These are phyloP conservation scores for Dinocampus coccinellae DNA, from an alignment of 2,888 invertebrate species.

Conservation along the genomic window DNA sequence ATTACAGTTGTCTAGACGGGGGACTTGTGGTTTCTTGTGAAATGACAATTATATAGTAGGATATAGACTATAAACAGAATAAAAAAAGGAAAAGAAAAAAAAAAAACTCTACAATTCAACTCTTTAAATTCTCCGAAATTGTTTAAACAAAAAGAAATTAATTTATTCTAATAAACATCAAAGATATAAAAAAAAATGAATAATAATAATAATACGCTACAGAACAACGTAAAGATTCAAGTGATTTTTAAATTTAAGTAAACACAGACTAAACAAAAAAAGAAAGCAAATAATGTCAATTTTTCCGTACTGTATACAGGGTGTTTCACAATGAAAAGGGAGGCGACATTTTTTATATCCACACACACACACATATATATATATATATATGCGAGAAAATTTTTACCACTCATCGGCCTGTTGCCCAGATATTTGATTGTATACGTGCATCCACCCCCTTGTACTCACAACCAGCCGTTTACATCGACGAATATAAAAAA, in stretches of 20 bases:
- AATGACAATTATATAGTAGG: conserved; percentile 58
- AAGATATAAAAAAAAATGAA: background rate
- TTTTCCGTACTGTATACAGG: background rate
- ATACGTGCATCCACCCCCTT: conserved; percentile 40
- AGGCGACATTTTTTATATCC: background rate
- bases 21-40: conserved; percentile 49
- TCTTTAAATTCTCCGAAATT: too few relatives aligned
- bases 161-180: too few relatives aligned
- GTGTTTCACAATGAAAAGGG: conserved; percentile 30
- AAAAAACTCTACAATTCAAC: background rate
- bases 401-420: conserved; percentile 67
- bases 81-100: conserved; percentile 24
- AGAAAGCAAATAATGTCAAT: conserved; percentile 7
- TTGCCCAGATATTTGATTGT: conserved; percentile 53
- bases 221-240: background rate
- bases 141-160: too few relatives aligned
- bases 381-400: background rate
- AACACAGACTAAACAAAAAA: conserved; percentile 10
- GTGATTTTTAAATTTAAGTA: background rate
- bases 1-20: conserved; percentile 62
- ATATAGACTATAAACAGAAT: background rate
- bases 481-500: conserved; percentile 1
- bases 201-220: background rate
- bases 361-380: conserved; percentile 15
- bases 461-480: conserved; percentile 23